Percentiles rank a stretch among this genome's conserved stretches.
phyloP scores from a whole-genome alignment of 2,113 vertebrate genomes.

The Thunnus maccoyii region DNA sequence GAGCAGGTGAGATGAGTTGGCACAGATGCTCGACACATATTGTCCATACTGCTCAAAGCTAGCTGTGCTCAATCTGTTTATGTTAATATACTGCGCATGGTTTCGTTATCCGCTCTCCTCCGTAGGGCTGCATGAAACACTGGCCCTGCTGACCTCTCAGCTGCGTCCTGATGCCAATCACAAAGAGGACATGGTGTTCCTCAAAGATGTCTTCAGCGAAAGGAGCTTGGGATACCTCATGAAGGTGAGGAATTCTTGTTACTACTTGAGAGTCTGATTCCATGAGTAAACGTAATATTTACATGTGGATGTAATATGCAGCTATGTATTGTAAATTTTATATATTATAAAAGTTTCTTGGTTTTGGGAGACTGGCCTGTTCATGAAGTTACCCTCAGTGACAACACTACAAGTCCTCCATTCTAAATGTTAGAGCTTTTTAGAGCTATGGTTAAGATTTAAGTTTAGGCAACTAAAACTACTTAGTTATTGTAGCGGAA shows the following conservation, averaged over 20 bases:
- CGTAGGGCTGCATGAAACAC: slow-evolving; percentile 92
- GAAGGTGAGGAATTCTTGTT: slow-evolving; percentile 86
- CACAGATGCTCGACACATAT: slow-evolving; percentile 13
- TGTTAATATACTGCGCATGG: background rate
- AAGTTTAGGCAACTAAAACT: no score
- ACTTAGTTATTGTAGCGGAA: no score
- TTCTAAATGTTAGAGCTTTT: no score
- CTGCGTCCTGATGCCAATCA: slow-evolving; percentile 94
- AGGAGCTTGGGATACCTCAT: slow-evolving; percentile 93
- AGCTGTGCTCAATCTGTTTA: slow-evolving; percentile 48
- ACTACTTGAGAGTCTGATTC: background rate
- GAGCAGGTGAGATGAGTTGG: slow-evolving; percentile 86
- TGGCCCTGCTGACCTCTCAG: slow-evolving; percentile 96
- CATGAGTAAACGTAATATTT: background rate
- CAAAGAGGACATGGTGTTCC: slow-evolving; percentile 96
- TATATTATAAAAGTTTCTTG: no score
- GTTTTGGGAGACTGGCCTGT: no score
- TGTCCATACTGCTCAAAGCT: slow-evolving; percentile 2
- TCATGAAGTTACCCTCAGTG: no score
- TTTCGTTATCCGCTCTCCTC: background rate
- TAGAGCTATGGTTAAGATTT: no score
- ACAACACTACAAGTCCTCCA: no score
- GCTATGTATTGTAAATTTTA: no score
- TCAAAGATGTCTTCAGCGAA: slow-evolving; percentile 95
- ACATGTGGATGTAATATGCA: background rate